Percentiles rank a stretch among this genome's conserved stretches.
Evolutionary conservation across 2,113 vertebrate genomes (phyloP).

Genomic region (Carassius auratus): DNA sequence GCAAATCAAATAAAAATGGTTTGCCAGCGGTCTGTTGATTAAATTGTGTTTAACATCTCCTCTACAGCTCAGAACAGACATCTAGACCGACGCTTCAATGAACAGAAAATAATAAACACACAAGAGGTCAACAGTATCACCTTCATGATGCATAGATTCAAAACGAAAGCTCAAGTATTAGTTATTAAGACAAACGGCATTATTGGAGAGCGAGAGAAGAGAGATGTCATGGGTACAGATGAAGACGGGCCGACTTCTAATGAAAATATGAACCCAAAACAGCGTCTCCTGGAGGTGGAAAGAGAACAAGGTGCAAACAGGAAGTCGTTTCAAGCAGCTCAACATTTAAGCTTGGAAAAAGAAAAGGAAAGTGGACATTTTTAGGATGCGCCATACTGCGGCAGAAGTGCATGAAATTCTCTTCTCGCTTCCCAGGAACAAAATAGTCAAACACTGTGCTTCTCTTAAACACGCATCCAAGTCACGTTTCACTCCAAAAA

Average conservation of each 20-base stretch:
- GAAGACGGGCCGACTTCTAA: background rate
- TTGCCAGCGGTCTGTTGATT: background rate
- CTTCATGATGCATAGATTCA: conserved; percentile 77
- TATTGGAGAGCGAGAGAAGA: background rate
- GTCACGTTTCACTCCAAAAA: background rate
- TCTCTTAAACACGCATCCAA: background rate
- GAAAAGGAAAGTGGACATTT: conserved; percentile 7
- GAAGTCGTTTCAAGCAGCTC: background rate
- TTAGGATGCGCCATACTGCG: background rate
- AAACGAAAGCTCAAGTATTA: conserved; percentile 63
- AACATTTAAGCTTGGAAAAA: background rate
- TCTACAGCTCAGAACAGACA: background rate
- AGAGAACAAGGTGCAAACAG: conserved; percentile 18
- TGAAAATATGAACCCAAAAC: background rate
- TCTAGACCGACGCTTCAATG: no score
- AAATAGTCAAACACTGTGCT: conserved; percentile 32
- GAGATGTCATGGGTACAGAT: conserved; percentile 13
- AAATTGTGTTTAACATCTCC: background rate
- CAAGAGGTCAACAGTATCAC: conserved; percentile 66
- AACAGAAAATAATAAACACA: conserved; percentile 40
- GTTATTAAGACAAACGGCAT: conserved; percentile 73
- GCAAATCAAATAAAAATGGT: background rate
- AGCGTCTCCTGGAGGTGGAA: background rate
- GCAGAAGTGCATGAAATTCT: background rate
- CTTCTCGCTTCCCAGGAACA: no score